These are phyloP conservation scores for Dasyprocta punctata DNA, from an alignment of 2,113 vertebrate species.

Conservation along the genomic window DNA sequence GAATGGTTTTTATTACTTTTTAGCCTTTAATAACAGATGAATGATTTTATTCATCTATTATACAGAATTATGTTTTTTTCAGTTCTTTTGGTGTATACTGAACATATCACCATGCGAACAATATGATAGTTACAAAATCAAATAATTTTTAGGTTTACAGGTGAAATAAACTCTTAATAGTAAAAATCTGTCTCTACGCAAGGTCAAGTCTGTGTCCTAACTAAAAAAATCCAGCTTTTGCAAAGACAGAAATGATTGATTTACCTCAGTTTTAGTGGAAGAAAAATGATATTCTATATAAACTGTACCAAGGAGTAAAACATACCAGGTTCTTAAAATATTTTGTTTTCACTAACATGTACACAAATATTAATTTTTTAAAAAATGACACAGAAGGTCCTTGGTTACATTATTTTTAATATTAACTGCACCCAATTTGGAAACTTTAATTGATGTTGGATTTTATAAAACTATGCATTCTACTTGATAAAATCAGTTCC, in stretches of 20 bases:
- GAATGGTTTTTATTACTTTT: not conserved
- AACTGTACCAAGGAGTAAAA: not conserved
- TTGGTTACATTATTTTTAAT: not conserved
- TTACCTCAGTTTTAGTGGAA: not conserved
- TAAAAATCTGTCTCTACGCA: not conserved
- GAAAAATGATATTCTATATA: not conserved
- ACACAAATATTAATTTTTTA: not conserved
- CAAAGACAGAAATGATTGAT: not conserved
- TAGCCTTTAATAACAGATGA: not conserved
- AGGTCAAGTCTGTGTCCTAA: not conserved
- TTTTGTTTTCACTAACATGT: not conserved
- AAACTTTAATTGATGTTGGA: not conserved
- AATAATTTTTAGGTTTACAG: not conserved
- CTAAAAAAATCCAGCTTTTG: not conserved
- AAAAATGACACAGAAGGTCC: not conserved
- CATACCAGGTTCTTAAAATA: not conserved
- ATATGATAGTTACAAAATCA: not conserved
- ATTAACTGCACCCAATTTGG: not conserved
- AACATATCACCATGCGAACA: not conserved
- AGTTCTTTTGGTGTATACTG: not conserved
- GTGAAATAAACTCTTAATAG: not conserved
- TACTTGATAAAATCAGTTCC: not conserved
- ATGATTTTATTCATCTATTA: not conserved
- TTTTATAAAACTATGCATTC: not conserved
- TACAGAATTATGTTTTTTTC: constrained; percentile 2